phyloP scores from a whole-genome alignment of 2,888 invertebrate species.

The Dynastes hyllus region DNA sequence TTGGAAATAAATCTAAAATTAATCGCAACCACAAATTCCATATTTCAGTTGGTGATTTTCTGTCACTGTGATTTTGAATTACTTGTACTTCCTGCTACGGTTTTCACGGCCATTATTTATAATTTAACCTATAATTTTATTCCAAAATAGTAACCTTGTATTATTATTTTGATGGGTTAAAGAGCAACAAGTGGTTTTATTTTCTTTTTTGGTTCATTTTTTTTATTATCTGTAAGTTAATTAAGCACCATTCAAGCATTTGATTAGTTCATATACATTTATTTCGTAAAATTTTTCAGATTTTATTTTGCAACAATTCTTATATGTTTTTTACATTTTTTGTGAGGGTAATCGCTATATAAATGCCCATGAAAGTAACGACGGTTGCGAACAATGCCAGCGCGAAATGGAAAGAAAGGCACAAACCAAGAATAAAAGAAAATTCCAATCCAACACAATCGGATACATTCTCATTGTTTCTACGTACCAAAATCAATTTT shows the following conservation, averaged over 20 bases:
- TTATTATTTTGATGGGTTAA: conserved; percentile 39
- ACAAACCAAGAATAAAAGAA: not conserved
- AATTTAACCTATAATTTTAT: conserved; percentile 36
- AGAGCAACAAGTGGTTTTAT: conserved; percentile 41
- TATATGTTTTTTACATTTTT: conserved; percentile 12
- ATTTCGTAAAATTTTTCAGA: conserved; percentile 33
- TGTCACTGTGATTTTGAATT: not conserved
- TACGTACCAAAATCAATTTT: conserved; percentile 49
- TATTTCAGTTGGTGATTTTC: too few species aligned
- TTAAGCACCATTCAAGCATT: not conserved
- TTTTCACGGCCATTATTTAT: conserved; percentile 17
- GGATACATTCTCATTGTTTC: conserved; percentile 27
- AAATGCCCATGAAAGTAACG: conserved; percentile 26
- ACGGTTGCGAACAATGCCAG: not conserved
- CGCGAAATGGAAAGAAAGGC: conserved; percentile 16
- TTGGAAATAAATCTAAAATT: too few species aligned
- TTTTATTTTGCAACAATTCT: conserved; percentile 35
- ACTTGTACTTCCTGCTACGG: not conserved
- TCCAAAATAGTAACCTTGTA: conserved; percentile 27
- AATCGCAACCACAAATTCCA: too few species aligned
- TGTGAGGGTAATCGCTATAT: conserved; percentile 10
- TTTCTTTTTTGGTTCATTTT: conserved; percentile 29
- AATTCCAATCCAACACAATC: conserved; percentile 16
- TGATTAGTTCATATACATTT: not conserved
- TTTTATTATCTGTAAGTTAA: conserved; percentile 11